Base-by-base conservation (phyloP, 2,888 invertebrate species). In the Drosophila meridionalis region DNA sequence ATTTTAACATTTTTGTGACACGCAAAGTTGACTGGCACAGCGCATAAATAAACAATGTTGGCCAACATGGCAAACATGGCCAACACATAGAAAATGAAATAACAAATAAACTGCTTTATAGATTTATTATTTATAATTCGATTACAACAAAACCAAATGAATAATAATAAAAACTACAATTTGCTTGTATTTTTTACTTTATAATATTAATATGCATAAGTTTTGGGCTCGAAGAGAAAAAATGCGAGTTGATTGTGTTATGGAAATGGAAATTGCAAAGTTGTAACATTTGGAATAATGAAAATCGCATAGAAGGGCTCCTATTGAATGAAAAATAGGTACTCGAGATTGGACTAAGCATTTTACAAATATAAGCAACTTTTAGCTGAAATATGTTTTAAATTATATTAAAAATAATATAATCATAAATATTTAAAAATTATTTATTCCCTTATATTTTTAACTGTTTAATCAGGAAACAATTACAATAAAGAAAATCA, bases 1-100 rank as follows among this genome's bases (percentile, higher is more conserved):
- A 80, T 69, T 80, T 76, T 4, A 72, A 64, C 56, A 76, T 57
- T 80, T 83, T 69, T 80, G 62, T 69, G 81, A 76, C 81, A 80
- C 80, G 84, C 80, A 80, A 83, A 72, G 63, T 69, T 83, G 71
- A 57, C 64, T 69, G 68, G 64, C 66, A 53, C n/a, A 63, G 62
- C 47, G 36, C 59, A 42, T 80, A 61, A 80, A 80, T 80, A 80
- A 80, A 76, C 80, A 71, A 80, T 80, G 40, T 42, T 65, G 45
- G 43, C 52, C 78, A 68, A 38, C 57, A 63, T 60, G 34, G 50
- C 61, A 60, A 80, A 62, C 38, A 75, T 62, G 57, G 45, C 61
- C 50, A 50, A n/a, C 67, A 56, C 73, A 78, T 73, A 78, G 78
- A 69, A 73, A 78, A 81, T 62, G 58, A 64, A 78, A 77, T 64